Conservation (phyloP, 2,113 vertebrate genomes). For the Sylvilagus bachmani region DNA sequence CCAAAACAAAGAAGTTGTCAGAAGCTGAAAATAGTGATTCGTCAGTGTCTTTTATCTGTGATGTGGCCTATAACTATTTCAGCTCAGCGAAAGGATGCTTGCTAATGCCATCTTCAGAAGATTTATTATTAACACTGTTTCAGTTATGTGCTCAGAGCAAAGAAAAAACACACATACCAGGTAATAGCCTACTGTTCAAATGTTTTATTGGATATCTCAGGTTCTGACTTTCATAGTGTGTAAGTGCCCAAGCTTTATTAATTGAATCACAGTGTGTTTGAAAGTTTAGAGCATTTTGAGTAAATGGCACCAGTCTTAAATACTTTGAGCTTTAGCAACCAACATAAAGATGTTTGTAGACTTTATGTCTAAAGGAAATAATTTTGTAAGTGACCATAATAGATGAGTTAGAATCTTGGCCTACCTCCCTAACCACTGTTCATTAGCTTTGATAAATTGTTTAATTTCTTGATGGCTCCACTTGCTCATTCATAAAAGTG, state of each 20-base stretch:
- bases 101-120: conserved; percentile 94
- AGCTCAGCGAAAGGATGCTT: conserved; percentile 93
- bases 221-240: conserved; percentile 56
- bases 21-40: conserved; percentile 94
- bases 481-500: conserved; percentile 12
- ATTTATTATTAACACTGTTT: conserved; percentile 96
- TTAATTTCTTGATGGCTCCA: conserved; percentile 10
- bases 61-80: conserved; percentile 96
- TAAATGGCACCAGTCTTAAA: not conserved
- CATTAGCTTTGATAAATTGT: not conserved
- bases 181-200: conserved; percentile 84
- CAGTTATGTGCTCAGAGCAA: conserved; percentile 95
- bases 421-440: not conserved
- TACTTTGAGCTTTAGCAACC: conserved; percentile 17
- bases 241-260: conserved; percentile 63
- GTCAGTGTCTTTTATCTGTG: conserved; percentile 95
- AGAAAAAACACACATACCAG: conserved; percentile 90
- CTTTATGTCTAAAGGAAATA: not conserved
- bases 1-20: conserved; percentile 92
- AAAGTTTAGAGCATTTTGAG: conserved; percentile 57
- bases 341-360: not conserved
- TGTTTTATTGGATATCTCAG: conserved; percentile 58
- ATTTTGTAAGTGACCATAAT: not conserved
- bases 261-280: conserved; percentile 40
- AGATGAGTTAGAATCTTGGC: not conserved